phyloP scores from a whole-genome alignment of 2,888 invertebrate genomes.

The Rhamphomyia laevipes region DNA sequence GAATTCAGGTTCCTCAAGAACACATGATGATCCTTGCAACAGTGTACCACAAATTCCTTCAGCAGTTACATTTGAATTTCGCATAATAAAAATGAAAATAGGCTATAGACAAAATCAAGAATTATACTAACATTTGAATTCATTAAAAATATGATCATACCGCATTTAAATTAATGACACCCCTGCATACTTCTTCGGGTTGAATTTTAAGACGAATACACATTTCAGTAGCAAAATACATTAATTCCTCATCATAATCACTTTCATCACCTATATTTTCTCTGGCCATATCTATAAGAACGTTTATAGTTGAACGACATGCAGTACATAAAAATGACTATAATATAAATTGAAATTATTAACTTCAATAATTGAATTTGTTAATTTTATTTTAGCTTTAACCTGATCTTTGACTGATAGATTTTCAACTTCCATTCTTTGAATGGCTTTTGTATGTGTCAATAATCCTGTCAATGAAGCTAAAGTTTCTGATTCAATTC shows the following conservation, averaged over 20 bases:
- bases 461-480: slow-evolving; percentile 22
- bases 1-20: slow-evolving; percentile 18
- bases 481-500: slow-evolving; percentile 23
- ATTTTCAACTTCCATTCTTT: slow-evolving; percentile 21
- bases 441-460: slow-evolving; percentile 24
- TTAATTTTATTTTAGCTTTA: too few relatives aligned
- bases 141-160: slow-evolving; percentile 37
- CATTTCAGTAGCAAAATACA: slow-evolving; percentile 35
- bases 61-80: slow-evolving; percentile 36
- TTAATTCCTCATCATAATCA: slow-evolving; percentile 27
- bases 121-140: slow-evolving; percentile 10
- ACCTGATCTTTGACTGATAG: slow-evolving; percentile 20
- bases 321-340: slow-evolving; percentile 25
- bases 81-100: slow-evolving; percentile 47
- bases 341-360: background rate
- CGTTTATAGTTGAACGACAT: slow-evolving; percentile 24
- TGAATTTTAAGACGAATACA: slow-evolving; percentile 48
- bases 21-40: slow-evolving; percentile 25
- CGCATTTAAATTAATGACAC: slow-evolving; percentile 46
- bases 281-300: slow-evolving; percentile 32
- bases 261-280: slow-evolving; percentile 39
- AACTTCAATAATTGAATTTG: background rate
- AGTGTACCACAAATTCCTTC: slow-evolving; percentile 34
- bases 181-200: slow-evolving; percentile 47
- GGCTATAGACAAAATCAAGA: slow-evolving; percentile 38